Base-by-base conservation (phyloP, 1,140 invertebrate species). In the Ditylenchus dipsaci region DNA sequence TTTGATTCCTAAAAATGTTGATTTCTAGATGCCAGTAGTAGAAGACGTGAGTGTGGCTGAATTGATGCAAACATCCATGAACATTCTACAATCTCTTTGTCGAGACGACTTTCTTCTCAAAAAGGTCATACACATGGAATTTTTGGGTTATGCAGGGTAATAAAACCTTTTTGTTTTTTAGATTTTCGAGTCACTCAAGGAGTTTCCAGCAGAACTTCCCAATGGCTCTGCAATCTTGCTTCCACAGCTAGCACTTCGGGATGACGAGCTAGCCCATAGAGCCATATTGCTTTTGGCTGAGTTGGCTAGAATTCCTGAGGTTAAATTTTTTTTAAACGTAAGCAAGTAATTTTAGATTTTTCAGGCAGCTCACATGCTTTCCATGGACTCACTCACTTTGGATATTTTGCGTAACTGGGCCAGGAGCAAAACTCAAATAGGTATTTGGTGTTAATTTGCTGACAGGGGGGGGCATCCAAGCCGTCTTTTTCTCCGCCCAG, bases 291-390 rank as follows among this genome's bases (percentile, higher is more conserved):
- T 70, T 33, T 19, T 66, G 23, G 33, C 63, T 8, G 45, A 70
- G 58, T 33, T 70, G 66, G 65, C 47, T 1, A 26, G 43, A n/a
- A 53, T 68, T 27, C 67, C 67, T 11, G 67, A 68, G 26, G 67
- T 30, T 30, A n/a, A 17, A 53, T 15, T 21, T 53, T 53, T 53
- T 53, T 53, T 53, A 53, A 53, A 3, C 3, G 3, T 53, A 21
- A 1, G n/a, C n/a, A 3, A 53, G 3, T 53, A 21, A 21, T 5
- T 45, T 13, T 45, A 53, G 15, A 17, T 3, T 53, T 3, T 53
- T 53, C 26, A 64, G 64, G 29, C 56, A 19, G 7, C 60, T 17
- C 64, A 53, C 23, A 38, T 68, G n/a, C 29, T 67, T 15, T 49
- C 57, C 15, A 42, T 23, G 29, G 60, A 68, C 53, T 13, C 17